These are phyloP conservation scores for Corythaixoides concolor DNA, from an alignment of 2,113 vertebrate species.

Conservation along the genomic window DNA sequence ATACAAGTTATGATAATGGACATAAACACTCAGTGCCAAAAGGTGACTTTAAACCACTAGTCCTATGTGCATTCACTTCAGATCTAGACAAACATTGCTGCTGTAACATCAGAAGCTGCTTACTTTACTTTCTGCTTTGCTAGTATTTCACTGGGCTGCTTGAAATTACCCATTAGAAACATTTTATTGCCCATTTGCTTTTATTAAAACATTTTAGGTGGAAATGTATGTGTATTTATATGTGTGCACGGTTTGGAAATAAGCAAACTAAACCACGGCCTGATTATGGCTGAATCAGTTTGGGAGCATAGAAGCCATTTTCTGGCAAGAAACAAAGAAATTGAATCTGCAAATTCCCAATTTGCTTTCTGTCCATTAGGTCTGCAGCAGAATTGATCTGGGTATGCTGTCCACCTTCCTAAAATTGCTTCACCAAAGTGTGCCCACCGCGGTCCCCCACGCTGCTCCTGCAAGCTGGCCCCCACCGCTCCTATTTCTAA, in stretches of 20 bases:
- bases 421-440: neutral
- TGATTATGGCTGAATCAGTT: neutral
- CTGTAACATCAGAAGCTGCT: neutral
- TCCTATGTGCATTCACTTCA: neutral
- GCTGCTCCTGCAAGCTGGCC: neutral
- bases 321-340: neutral
- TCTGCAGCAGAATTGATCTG: neutral
- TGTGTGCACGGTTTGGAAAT: neutral
- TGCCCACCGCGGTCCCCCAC: fast-evolving
- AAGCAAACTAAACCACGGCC: neutral
- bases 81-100: neutral
- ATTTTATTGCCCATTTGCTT: neutral
- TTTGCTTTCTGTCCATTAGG: neutral
- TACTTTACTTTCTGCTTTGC: neutral
- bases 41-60: neutral
- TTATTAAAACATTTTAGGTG: neutral
- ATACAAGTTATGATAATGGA: neutral
- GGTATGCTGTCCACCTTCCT: neutral
- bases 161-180: neutral
- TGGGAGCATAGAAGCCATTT: neutral
- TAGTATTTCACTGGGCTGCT: neutral
- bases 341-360: neutral
- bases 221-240: neutral
- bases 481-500: neutral
- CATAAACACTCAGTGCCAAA: neutral